Evolutionary conservation across 2,797 vertebrate genomes (phyloP), one percentile per base, ranked within the genome.

Genomic region (Fistularia commersonii): DNA sequence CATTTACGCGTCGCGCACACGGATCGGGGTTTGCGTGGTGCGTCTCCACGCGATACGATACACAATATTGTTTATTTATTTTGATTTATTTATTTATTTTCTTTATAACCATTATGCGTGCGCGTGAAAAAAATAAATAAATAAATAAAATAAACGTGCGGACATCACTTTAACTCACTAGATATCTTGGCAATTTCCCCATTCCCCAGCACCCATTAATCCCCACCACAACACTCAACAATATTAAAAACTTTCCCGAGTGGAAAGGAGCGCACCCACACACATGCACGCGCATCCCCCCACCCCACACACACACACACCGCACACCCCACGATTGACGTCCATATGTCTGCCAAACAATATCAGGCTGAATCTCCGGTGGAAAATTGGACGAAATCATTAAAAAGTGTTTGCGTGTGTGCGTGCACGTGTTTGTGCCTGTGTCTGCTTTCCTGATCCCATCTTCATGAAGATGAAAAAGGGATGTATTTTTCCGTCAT

Each of bases 291-390:
- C n/a, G n/a, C n/a, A n/a, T n/a, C n/a, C n/a, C n/a, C 41, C 37
- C 66, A 33, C 31, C 66, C 51, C 14, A 51, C 59, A 45, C 34
- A 35, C 34, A 35, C n/a, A 8, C 32, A 13, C 15, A 8, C 52
- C 69, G 72, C 58, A 34, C 48, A 69, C 54, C 43, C 51, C 33
- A 61, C 51, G 45, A 54, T 56, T 54, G 45, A 63, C 15, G 63
- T 73, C 61, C 81, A 78, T 66, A 76, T 85, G 74, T 74, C 64
- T 69, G 64, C 75, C 73, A 72, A 76, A 79, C 61, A 79, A 72
- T 73, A 79, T 69, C 61, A 77, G 69, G 49, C 42, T 23, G 38
- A 64, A 9, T 64, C 70, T 69, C 79, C 9, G 47, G 70, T 66
- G 82, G 39, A 65, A 76, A 70, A 79, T 80, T 56, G 14, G 69